These are phyloP conservation scores for Diaphora mendica DNA, from an alignment of 2,888 invertebrate species.

Conservation along the genomic window DNA sequence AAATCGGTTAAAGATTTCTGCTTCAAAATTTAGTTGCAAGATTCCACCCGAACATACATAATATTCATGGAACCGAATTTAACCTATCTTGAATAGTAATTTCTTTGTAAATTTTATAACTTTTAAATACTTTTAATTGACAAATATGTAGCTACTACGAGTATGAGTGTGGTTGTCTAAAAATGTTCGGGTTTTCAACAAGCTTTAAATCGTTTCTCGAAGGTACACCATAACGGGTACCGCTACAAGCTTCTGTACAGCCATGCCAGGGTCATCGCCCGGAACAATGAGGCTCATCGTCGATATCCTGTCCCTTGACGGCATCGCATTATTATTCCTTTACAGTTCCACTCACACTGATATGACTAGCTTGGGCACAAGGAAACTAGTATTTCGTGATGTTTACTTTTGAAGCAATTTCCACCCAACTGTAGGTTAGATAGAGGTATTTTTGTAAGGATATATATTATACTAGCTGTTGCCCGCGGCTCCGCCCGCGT, in stretches of 20 bases:
- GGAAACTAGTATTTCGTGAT: constrained; percentile 3
- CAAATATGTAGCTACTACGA: no score
- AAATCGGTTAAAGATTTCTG: no score
- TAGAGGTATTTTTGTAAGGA: no score
- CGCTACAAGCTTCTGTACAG: neutral
- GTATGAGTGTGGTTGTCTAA: neutral
- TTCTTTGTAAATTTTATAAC: neutral
- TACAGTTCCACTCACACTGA: constrained; percentile 24
- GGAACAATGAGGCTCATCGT: constrained; percentile 57
- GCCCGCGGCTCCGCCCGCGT: no score
- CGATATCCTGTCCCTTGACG: constrained; percentile 60
- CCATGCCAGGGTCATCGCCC: constrained; percentile 50
- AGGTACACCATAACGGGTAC: constrained; percentile 3
- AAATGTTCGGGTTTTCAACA: neutral
- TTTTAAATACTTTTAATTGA: no score
- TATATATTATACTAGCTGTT: no score
- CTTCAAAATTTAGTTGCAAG: no score
- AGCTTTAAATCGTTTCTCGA: neutral
- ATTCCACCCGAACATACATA: no score
- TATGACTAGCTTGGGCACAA: neutral
- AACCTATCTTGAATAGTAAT: no score
- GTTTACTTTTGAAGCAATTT: neutral
- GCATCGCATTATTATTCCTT: constrained; percentile 39
- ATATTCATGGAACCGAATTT: neutral
- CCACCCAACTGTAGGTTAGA: neutral